A percentile compares a stretch with the other conserved stretches of the same genome.
Conservation (phyloP, 2,797 vertebrate genomes). For the Simalia tracyae region DNA sequence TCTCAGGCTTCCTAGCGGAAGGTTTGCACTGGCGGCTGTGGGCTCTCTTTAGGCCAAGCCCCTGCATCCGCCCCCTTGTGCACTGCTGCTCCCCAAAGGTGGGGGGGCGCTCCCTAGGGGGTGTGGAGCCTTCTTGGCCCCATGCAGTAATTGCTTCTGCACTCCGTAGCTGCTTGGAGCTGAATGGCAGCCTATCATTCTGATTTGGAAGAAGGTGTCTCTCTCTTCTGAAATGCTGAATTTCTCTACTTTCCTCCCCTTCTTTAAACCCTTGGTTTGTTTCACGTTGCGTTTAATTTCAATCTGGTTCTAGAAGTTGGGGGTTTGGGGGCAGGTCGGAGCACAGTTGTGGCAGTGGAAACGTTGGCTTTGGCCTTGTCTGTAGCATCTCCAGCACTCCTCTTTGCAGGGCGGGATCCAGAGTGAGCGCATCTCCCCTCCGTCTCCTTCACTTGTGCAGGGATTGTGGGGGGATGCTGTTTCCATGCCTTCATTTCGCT, state of each 20-base stretch:
- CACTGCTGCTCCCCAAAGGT: neutral
- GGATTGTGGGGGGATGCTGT: neutral
- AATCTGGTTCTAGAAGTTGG: neutral
- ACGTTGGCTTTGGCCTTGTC: neutral
- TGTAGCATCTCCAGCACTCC: neutral
- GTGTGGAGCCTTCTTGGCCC: fast-evolving
- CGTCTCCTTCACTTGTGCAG: too few species aligned
- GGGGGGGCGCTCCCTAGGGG: neutral
- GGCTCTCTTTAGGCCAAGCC: neutral
- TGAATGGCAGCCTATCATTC: neutral
- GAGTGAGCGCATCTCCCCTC: neutral
- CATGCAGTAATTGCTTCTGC: too few species aligned
- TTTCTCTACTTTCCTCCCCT: neutral
- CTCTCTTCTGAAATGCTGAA: neutral
- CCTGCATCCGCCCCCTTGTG: neutral
- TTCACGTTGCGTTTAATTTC: neutral
- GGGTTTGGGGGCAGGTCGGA: neutral
- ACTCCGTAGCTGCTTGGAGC: neutral
- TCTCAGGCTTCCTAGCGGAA: neutral
- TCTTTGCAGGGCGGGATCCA: neutral
- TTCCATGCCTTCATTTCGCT: neutral
- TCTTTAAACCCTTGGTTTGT: neutral
- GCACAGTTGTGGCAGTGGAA: neutral
- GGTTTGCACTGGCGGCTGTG: neutral
- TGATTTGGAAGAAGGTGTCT: too few species aligned